Base-by-base conservation (phyloP, 2,113 vertebrate species). In the Rhombomys opimus region DNA sequence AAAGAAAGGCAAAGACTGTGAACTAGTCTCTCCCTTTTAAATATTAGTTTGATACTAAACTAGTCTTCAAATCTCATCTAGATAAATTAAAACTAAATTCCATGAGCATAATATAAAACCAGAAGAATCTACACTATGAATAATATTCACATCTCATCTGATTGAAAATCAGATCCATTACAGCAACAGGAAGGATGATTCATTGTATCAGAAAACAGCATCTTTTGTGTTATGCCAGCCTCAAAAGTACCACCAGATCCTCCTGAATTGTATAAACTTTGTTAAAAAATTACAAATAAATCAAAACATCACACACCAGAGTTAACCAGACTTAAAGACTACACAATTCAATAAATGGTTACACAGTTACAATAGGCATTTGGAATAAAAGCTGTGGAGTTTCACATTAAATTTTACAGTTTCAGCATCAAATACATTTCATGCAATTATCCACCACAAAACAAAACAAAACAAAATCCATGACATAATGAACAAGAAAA, bases 31-130 rank as follows among this genome's bases (percentile, higher is more conserved):
- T 68, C 59, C 22, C 61, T 61, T 95, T 93, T 77, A 87, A 95
- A 94, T 52, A 76, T 70, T 77, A 87, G 23, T 70, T 75, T 91
- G n/a, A 18, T 78, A 50, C 76, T 80, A 90, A 97, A 5, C 17
- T 32, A 93, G 87, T 13, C 50, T 90, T 95, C 32, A 94, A 85
- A 78, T 94, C 46, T 41, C 65, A 88, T 32, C 52, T 87, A 25
- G 38, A 23, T 89, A 38, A 7, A 38, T 57, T 96, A 72, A 70
- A 84, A 50, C 25, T 23, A 27, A 63, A 63, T 84, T 87, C 59
- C 14, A 77, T 46, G 92, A 90, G 38, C 18, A 84, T 81, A 82
- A 92, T 67, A 92, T 87, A 87, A 87, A 92, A 93, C 57, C 23
- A 65, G 89, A 92, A 93, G 17, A 15, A 87, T 61, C 25, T 67